A percentile compares a stretch with the other conserved stretches of the same genome.
These are phyloP conservation scores for Hippopotamyrus pictus DNA, from an alignment of 2,797 vertebrate species.

Conservation along the genomic window DNA sequence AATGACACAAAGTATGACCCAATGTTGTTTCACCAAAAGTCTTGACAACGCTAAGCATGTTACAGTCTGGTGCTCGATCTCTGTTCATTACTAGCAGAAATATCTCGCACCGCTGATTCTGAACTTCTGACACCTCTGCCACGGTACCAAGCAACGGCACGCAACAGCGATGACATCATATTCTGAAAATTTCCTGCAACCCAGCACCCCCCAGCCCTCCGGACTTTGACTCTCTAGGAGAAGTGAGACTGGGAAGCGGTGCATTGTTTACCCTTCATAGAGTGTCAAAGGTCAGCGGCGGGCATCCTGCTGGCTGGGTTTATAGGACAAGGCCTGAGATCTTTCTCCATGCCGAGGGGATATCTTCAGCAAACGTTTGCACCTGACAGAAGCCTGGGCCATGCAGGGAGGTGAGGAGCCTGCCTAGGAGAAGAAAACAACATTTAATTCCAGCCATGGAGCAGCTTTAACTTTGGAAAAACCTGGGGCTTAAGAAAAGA, in stretches of 20 bases:
- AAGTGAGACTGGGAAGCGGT: background rate
- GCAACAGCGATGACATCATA: background rate
- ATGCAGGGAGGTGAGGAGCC: background rate
- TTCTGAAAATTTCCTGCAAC: background rate
- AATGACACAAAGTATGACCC: background rate
- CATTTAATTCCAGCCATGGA: background rate
- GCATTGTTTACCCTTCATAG: background rate
- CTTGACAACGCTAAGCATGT: background rate
- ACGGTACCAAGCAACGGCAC: slow-evolving; percentile 9
- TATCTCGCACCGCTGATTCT: background rate
- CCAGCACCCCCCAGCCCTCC: background rate
- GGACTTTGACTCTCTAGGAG: background rate
- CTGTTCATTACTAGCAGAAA: background rate
- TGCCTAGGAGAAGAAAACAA: background rate
- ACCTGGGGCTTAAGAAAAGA: background rate
- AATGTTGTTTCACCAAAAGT: background rate
- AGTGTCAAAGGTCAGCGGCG: slow-evolving; percentile 15
- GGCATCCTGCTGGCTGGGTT: slow-evolving; percentile 1
- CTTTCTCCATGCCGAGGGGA: background rate
- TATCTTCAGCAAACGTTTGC: background rate
- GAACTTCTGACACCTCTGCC: background rate
- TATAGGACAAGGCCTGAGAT: background rate
- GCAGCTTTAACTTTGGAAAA: background rate
- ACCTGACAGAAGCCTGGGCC: too few relatives aligned
- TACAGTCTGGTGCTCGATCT: too few relatives aligned